phyloP scores from a whole-genome alignment of 2,113 vertebrate genomes.

The Poeciliopsis occidentalis region DNA sequence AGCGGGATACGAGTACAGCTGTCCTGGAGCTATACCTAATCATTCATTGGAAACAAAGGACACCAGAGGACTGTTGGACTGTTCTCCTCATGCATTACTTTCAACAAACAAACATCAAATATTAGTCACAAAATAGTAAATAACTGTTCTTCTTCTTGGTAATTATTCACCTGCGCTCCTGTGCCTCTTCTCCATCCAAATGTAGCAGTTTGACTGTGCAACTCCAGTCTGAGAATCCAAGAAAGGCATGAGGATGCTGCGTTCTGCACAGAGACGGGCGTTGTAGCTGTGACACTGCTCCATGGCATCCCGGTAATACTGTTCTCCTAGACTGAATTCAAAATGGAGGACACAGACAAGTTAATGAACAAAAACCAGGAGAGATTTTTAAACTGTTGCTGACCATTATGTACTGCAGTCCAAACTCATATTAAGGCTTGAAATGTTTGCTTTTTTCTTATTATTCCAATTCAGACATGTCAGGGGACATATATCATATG shows the following conservation, averaged over 20 bases:
- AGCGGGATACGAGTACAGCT: too few relatives aligned
- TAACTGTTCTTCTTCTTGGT: not conserved
- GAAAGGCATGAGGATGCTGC: constrained; percentile 95
- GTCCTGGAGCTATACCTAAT: constrained; percentile 89
- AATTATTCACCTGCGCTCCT: constrained; percentile 86
- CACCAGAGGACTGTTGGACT: not conserved
- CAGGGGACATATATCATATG: too few relatives aligned
- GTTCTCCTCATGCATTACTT: too few relatives aligned
- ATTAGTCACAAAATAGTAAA: too few relatives aligned
- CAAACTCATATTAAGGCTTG: not conserved
- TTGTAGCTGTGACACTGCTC: constrained; percentile 99
- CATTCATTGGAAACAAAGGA: not conserved
- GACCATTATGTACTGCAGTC: not conserved
- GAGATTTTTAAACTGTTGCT: too few relatives aligned
- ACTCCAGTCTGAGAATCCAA: constrained; percentile 97
- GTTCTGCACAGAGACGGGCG: constrained; percentile 92
- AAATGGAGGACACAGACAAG: constrained; percentile 16
- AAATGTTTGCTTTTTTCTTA: not conserved
- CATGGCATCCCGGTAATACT: constrained; percentile 97
- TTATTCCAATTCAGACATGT: not conserved
- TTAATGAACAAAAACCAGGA: constrained; percentile 24
- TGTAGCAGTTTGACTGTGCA: constrained; percentile 98
- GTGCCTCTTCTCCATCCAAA: constrained; percentile 99
- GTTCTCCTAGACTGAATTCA: constrained; percentile 88
- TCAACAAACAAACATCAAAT: too few relatives aligned